Conservation (phyloP, 2,113 vertebrate species). For the Chunga burmeisteri region DNA sequence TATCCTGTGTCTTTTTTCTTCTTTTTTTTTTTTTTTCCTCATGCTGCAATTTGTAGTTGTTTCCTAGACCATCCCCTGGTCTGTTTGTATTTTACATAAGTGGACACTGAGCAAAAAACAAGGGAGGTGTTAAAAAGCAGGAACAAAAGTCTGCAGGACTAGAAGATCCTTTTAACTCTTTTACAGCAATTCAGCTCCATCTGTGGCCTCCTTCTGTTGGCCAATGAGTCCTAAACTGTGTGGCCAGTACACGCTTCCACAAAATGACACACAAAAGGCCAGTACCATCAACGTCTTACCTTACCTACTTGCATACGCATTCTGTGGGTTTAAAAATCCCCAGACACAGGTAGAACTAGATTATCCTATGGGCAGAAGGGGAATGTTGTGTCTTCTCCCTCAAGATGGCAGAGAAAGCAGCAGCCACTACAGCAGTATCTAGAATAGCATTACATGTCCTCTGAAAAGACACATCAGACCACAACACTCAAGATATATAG, state of each 20-base stretch:
- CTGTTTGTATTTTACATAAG: neutral
- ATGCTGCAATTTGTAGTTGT: neutral
- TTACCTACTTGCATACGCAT: neutral
- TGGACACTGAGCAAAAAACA: neutral
- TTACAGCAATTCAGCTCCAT: neutral
- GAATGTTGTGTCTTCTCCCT: neutral
- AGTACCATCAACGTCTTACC: neutral
- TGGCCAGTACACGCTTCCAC: neutral
- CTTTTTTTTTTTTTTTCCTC: neutral
- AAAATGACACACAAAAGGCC: neutral
- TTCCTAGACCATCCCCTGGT: neutral
- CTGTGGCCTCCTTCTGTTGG: neutral
- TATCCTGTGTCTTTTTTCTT: neutral
- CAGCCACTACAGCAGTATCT: accelerated
- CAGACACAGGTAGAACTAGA: neutral
- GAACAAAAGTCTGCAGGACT: neutral
- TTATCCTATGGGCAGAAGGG: neutral
- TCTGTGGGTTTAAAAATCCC: neutral
- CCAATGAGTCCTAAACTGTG: neutral
- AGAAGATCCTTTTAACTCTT: neutral
- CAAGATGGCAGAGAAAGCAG: neutral
- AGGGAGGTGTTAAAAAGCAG: neutral
- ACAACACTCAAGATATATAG: neutral
- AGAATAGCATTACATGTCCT: neutral
- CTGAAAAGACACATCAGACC: neutral